A percentile compares a stretch with the other conserved stretches of the same genome.
These are phyloP conservation scores for Drosophila dunni DNA, from an alignment of 1,140 invertebrate genomes.

Conservation along the genomic window DNA sequence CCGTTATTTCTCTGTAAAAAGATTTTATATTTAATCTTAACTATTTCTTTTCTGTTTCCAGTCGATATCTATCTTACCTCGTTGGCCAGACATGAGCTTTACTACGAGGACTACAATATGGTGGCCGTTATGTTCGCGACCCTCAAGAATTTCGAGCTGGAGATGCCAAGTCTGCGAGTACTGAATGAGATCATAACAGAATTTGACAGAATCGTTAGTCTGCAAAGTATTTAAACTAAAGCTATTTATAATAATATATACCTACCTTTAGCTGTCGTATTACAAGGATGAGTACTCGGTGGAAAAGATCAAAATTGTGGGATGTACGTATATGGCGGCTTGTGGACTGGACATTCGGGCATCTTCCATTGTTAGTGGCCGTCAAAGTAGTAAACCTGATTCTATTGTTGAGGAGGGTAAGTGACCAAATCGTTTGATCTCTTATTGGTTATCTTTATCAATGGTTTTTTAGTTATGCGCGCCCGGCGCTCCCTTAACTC, in stretches of 20 bases:
- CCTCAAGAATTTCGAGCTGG: constrained; percentile 89
- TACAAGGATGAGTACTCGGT: constrained; percentile 57
- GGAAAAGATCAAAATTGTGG: constrained; percentile 97
- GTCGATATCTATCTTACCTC: constrained; percentile 91
- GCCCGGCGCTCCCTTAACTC: not conserved
- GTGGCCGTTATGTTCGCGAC: constrained; percentile 97
- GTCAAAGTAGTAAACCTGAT: no score
- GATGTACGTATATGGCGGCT: constrained; percentile 97
- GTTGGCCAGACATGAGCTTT: constrained; percentile 90
- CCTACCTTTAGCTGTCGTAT: not conserved
- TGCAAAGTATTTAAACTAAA: no score
- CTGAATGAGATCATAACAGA: constrained; percentile 95
- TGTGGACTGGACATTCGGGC: constrained; percentile 89
- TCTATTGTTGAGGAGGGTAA: constrained; percentile 27
- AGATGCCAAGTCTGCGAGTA: constrained; percentile 89
- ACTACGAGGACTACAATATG: constrained; percentile 92
- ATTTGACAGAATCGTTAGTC: constrained; percentile 88
- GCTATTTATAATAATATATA: not conserved
- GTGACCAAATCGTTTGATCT: not conserved
- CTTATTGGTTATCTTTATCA: not conserved
- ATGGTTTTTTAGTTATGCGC: not conserved
- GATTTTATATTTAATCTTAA: no score
- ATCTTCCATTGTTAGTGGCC: constrained; percentile 5
- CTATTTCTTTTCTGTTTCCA: constrained; percentile 75
- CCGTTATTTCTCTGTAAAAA: no score